phyloP scores from a whole-genome alignment of 2,888 invertebrate genomes.

The Watsonalla binaria region DNA sequence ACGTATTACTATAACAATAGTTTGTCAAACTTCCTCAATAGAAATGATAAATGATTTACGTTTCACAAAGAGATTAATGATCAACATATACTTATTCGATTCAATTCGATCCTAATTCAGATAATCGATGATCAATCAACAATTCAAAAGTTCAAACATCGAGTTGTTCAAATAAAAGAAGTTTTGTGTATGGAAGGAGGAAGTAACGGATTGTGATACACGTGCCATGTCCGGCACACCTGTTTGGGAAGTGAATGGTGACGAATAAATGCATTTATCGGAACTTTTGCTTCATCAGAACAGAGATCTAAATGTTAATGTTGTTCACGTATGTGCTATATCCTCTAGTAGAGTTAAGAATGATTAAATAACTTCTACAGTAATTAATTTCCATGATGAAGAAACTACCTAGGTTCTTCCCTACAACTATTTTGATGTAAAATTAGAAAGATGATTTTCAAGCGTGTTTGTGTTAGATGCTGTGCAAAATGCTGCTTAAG shows the following conservation, averaged over 20 bases:
- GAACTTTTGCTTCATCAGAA: conserved; percentile 25
- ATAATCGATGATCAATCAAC: conserved; percentile 51
- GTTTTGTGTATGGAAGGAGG: conserved; percentile 34
- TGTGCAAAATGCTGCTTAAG: too few relatives aligned
- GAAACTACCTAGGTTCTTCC: too few relatives aligned
- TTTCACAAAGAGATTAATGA: conserved; percentile 43
- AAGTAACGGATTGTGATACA: conserved; percentile 48
- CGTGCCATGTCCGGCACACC: conserved; percentile 55
- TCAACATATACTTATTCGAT: conserved; percentile 36
- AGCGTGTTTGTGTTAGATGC: too few relatives aligned
- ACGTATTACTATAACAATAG: background rate
- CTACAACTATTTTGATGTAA: too few relatives aligned
- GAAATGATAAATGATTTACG: conserved; percentile 4
- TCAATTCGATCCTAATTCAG: conserved; percentile 40
- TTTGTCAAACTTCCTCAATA: background rate
- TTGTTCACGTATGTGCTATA: too few relatives aligned
- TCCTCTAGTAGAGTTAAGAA: too few relatives aligned
- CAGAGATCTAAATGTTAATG: background rate
- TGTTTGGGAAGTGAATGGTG: conserved; percentile 41
- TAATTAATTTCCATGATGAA: too few relatives aligned
- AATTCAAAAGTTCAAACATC: conserved; percentile 19
- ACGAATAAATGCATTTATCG: conserved; percentile 34
- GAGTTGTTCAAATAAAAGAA: conserved; percentile 21
- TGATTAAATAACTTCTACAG: too few relatives aligned
- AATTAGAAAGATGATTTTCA: too few relatives aligned